Evolutionary conservation across 2,797 vertebrate genomes (phyloP), one percentile per base, ranked within the genome.

Genomic region (Rhabdophis nuchalis): DNA sequence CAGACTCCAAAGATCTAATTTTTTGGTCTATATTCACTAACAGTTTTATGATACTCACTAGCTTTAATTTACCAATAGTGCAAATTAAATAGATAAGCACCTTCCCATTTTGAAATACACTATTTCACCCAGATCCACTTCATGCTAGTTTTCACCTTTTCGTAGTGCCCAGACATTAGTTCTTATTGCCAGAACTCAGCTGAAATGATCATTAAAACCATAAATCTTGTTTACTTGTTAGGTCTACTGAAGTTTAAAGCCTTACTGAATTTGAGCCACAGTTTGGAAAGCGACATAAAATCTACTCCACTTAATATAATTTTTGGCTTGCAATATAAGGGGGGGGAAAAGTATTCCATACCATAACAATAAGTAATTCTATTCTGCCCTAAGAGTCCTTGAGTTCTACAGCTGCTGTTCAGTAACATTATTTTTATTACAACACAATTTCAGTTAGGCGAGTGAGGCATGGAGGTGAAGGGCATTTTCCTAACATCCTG

Each of bases 271-370:
- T n/a, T 92, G 85, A 87, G 88, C 68, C 91, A 92, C 16, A 32
- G 29, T 85, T 87, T 72, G 85, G 36, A 82, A 58, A 23, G 58
- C 77, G 86, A 86, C 9, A 61, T 92, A 57, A 93, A 56, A 56
- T 57, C 36, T 57, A 36, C 88, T 58, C 91, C 95, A 58, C 92
- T 56, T 56, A 91, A 85, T 57, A 88, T 95, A 91, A 86, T 93
- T 92, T 92, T 72, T 46, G 53, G 86, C 60, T 91, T 94, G 52
- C 85, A 85, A 90, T 52, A 91, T 0, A 0, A 68, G 92, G 46
- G 41, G 36, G 2, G n/a, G 89, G 29, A 95, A 89, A 12, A 18
- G 27, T 46, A 58, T 82, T 46, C 93, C 36, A 88, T 72, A 94
- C 46, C 58, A 12, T 61, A 2, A 9, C 5, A 91, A 90, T 6